Base-by-base conservation (phyloP, 2,888 invertebrate genomes). In the Plagodis pulveraria region DNA sequence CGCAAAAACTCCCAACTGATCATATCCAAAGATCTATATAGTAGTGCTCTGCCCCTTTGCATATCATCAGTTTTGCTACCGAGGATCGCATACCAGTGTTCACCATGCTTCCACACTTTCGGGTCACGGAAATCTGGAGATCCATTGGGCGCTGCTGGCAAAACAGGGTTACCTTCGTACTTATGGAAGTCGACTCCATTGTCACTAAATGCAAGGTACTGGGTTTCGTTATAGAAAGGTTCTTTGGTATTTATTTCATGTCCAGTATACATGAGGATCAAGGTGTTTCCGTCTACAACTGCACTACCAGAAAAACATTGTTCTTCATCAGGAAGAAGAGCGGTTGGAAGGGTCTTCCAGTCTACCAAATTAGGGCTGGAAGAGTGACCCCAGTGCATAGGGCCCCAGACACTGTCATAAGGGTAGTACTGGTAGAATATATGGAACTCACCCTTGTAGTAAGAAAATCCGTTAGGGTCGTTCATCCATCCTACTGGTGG, bases 331-430 rank as follows among this genome's bases (percentile, higher is more conserved):
- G 94, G 93, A 5, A 89, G 48, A 5, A 94, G 72, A 1, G 94
- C 93, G 6, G 93, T 91, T 0, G 93, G 92, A 0, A 87, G 72
- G 51, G 90, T 81, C 38, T 79, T 77, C 94, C 94, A 94, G 63
- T 86, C 80, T 0, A 94, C 85, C 12, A 94, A 73, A 63, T 94
- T 92, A 0, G 78, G 69, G 52, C 93, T 93, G 2, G 76, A 63
- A 0, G 73, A 88, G 62, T 94, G 94, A 0, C 93, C 94, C 94
- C 94, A 94, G 58, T 93, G 93, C 89, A 93, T 93, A 0, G 91
- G 88, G 0, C 91, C 91, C 89, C 88, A 91, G 0, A 75, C 69
- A 32, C 87, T 82, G 38, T 84, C 86, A 55, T 91, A 87, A 0
- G 94, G 94, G 64, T 94, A 90, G 63, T 85, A 92, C 70, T 94